Base-by-base conservation (phyloP, 2,888 invertebrate genomes). In the Lamproptera curius region DNA sequence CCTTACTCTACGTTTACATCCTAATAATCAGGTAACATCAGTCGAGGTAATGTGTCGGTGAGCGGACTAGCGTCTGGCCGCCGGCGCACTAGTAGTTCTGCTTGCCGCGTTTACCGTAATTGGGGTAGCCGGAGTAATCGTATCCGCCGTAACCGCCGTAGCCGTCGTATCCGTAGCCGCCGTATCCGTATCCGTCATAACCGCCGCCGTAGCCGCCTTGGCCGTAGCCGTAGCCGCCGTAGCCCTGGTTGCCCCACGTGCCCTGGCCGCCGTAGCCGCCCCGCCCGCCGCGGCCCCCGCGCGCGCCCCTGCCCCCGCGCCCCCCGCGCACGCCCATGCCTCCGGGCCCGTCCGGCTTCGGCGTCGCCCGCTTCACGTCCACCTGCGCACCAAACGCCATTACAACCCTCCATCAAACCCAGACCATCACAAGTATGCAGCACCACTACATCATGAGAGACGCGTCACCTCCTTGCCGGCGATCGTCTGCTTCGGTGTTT, bases 301-400 rank as follows among this genome's bases (percentile, higher is more conserved):
- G 91, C 39, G 90, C 90, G 26, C 93, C 92, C 8, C 93, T 84
- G 0, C 17, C 92, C 0, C 92, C 91, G 11, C 92, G 87, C 0
- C 88, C 86, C 0, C 93, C 91, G 16, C 93, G 91, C 35, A 90
- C 89, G 23, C 92, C 89, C 66, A 90, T 85, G 45, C 92, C 92
- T 13, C 93, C 92, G 39, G 92, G 89, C 14, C 92, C 91, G 62
- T 95, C 95, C 1, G 94, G 94, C 79, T 95, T 96, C 9, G 97
- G 97, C 44, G 97, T 97, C 38, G 97, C 97, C 72, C 96, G 94
- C 86, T 97, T 97, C 31, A 98, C 97, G 81, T 98, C 97, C 50
- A 97, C 95, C 93, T 93, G 71, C 41, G 20, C 20, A 28, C n/a
- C n/a, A 31, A 31, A 9, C n/a, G n/a, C n/a, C n/a, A n/a, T n/a